These are phyloP conservation scores for Gibbula magus DNA, from an alignment of 2,888 invertebrate species.

Conservation along the genomic window DNA sequence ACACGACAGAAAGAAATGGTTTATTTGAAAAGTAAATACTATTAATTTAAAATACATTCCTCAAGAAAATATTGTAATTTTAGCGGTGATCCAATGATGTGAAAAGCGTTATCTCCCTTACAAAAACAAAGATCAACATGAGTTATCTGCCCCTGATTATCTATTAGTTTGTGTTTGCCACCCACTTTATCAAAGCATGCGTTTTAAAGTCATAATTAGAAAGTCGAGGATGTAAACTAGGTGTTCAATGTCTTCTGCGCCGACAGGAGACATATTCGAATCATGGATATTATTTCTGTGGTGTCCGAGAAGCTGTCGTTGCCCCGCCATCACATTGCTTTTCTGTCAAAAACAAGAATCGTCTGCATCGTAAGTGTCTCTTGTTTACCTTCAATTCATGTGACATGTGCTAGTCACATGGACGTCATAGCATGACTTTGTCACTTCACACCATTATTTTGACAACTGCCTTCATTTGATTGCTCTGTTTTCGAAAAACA, in stretches of 20 bases:
- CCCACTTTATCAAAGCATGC: conserved; percentile 3
- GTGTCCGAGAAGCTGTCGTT: conserved; percentile 35
- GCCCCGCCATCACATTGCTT: conserved; percentile 38
- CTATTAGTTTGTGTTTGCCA: neutral
- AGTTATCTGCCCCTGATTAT: conserved; percentile 11
- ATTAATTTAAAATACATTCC: too few species aligned
- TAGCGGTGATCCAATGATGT: neutral
- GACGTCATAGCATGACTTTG: neutral
- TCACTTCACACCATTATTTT: too few species aligned
- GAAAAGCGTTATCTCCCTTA: neutral
- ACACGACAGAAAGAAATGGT: too few species aligned
- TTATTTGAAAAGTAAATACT: too few species aligned
- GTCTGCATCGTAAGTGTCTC: conserved; percentile 48
- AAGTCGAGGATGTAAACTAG: neutral
- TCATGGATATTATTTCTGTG: conserved; percentile 33
- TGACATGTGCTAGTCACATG: neutral
- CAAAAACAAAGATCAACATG: neutral
- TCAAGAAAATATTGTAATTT: too few species aligned
- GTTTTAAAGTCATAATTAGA: neutral
- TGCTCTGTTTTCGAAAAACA: too few species aligned
- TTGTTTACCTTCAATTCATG: neutral
- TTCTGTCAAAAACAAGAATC: conserved; percentile 41
- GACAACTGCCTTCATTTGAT: too few species aligned
- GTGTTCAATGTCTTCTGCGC: neutral
- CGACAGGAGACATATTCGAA: neutral